Conservation (phyloP, 1,140 invertebrate genomes). For the Tetramorium parvispinum region DNA sequence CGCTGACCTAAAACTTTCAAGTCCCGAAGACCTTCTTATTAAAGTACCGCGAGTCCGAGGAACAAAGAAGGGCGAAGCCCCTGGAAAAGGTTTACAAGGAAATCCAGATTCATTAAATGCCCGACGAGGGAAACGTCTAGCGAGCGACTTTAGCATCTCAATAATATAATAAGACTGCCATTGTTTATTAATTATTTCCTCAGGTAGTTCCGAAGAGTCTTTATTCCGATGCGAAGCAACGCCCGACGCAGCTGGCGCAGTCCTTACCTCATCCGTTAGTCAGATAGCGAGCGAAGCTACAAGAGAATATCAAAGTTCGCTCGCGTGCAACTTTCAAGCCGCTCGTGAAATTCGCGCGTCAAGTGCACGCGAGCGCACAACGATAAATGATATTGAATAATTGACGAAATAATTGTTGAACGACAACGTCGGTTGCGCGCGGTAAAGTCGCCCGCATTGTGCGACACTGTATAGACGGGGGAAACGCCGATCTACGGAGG, state of each 20-base stretch:
- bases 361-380: not conserved
- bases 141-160: not conserved
- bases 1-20: slow-evolving; percentile 5
- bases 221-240: not conserved
- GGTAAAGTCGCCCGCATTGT: not conserved
- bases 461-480: not conserved
- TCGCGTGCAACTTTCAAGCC: not conserved
- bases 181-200: slow-evolving; percentile 3
- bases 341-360: not conserved
- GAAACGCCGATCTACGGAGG: not conserved
- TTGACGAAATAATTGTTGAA: slow-evolving; percentile 21
- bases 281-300: not conserved
- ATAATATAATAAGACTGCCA: not conserved
- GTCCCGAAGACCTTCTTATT: not conserved
- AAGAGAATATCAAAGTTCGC: slow-evolving; percentile 12
- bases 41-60: not conserved
- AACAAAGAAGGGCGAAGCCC: not conserved
- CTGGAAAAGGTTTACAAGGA: not conserved
- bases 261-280: not conserved
- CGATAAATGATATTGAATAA: not conserved
- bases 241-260: too few relatives aligned
- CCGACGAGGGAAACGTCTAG: not conserved
- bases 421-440: not conserved
- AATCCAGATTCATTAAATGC: not conserved
- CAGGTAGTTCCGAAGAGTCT: not conserved